Percentiles rank a stretch among this genome's conserved stretches.
Evolutionary conservation across 2,113 vertebrate genomes (phyloP).

Genomic region (Notothenia coriiceps): DNA sequence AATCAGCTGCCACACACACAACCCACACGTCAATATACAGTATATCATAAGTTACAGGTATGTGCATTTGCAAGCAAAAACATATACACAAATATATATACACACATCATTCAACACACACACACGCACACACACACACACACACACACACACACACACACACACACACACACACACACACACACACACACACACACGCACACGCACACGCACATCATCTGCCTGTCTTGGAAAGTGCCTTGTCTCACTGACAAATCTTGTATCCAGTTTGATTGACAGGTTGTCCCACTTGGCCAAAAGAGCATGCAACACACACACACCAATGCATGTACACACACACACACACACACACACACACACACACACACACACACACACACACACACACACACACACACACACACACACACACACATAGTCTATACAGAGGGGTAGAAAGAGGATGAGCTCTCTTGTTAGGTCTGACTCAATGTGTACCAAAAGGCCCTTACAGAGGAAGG

Average conservation of each 20-base stretch:
- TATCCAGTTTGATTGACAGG: conserved; percentile 63
- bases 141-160: no score
- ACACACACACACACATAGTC: background rate
- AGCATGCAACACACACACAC: background rate
- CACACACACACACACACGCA: background rate
- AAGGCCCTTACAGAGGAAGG: conserved; percentile 22
- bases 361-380: background rate
- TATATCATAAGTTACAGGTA: background rate
- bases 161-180: no score
- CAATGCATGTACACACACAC: background rate
- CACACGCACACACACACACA: no score
- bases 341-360: background rate
- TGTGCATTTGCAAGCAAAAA: background rate
- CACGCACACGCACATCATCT: conserved; percentile 8
- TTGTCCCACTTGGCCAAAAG: conserved; percentile 34
- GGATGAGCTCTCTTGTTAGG: background rate
- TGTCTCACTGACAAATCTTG: conserved; percentile 65
- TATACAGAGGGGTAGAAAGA: no score
- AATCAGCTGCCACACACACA: background rate
- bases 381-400: background rate
- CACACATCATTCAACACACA: background rate
- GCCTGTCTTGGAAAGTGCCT: conserved; percentile 47
- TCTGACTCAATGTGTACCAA: conserved; percentile 44
- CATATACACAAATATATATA: background rate
- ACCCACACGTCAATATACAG: no score